phyloP scores from a whole-genome alignment of 2,113 vertebrate species.

The Equus quagga region DNA sequence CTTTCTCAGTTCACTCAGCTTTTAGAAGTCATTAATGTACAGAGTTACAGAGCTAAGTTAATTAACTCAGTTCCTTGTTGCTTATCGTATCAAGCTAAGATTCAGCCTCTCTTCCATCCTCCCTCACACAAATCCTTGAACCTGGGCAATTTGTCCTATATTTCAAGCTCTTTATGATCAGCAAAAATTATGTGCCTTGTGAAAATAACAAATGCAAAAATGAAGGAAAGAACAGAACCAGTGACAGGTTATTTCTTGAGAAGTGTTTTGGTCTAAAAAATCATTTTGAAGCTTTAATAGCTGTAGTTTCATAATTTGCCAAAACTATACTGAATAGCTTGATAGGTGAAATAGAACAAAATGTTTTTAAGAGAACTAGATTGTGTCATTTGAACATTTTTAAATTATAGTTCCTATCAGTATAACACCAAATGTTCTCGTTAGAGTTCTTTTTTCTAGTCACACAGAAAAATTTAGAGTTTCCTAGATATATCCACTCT shows the following conservation, averaged over 20 bases:
- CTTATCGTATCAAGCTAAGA: background rate
- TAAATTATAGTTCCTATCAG: background rate
- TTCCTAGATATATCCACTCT: background rate
- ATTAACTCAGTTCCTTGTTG: background rate
- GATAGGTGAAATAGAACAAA: background rate
- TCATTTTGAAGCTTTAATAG: background rate
- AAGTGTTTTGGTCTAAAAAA: slow-evolving; percentile 2
- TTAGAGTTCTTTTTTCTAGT: background rate
- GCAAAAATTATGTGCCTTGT: background rate
- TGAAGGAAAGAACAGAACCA: background rate
- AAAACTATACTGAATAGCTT: background rate
- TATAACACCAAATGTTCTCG: background rate
- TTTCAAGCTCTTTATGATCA: background rate
- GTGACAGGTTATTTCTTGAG: background rate
- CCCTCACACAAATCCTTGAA: background rate
- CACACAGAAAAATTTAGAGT: background rate
- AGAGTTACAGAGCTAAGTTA: background rate
- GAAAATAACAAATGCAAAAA: background rate
- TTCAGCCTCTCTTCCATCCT: background rate
- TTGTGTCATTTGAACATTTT: background rate
- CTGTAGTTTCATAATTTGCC: background rate
- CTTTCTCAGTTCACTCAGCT: background rate
- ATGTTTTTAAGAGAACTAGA: background rate
- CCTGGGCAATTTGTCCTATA: background rate
- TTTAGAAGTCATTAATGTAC: background rate